Conservation (phyloP, 2,888 invertebrate genomes). For the Metalampra italica region DNA sequence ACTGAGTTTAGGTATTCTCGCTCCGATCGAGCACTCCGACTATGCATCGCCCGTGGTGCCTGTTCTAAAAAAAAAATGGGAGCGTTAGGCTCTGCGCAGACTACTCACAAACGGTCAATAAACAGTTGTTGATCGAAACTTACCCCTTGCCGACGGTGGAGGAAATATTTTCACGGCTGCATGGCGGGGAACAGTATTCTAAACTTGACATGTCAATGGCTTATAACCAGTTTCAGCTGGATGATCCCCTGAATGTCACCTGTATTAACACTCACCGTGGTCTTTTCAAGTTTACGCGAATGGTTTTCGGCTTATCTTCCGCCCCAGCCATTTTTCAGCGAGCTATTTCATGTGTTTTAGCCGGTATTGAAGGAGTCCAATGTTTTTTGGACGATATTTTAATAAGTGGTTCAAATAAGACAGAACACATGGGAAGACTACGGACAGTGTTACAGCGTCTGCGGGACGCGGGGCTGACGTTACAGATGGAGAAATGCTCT, state of each 20-base stretch:
- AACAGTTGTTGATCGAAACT: constrained; percentile 7
- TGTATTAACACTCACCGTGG: constrained; percentile 13
- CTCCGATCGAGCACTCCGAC: constrained; percentile 14
- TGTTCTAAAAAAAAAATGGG: constrained; percentile 5
- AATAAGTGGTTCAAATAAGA: constrained; percentile 3
- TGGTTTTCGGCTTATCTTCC: constrained; percentile 11
- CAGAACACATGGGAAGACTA: constrained; percentile 7
- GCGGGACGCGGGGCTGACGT: constrained; percentile 15
- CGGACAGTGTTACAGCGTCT: constrained; percentile 13
- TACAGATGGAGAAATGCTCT: constrained; percentile 10
- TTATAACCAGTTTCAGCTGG: constrained; percentile 9
- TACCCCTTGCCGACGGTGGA: constrained; percentile 11
- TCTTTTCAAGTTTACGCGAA: constrained; percentile 9
- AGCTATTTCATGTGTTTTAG: constrained; percentile 5
- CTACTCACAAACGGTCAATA: constrained; percentile 8
- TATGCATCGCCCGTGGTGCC: constrained; percentile 8
- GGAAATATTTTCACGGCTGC: too few relatives aligned
- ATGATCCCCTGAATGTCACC: constrained; percentile 7
- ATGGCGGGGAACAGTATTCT: constrained; percentile 9
- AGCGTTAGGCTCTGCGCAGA: constrained; percentile 2
- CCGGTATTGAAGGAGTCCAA: constrained; percentile 8
- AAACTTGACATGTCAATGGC: constrained; percentile 9
- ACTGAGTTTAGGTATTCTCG: constrained; percentile 14
- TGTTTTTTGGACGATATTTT: constrained; percentile 12
- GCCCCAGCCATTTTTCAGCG: constrained; percentile 15